Evolutionary conservation across 2,797 vertebrate genomes (phyloP), one percentile per base, ranked within the genome.

Genomic region (Tiaroga cobitis): DNA sequence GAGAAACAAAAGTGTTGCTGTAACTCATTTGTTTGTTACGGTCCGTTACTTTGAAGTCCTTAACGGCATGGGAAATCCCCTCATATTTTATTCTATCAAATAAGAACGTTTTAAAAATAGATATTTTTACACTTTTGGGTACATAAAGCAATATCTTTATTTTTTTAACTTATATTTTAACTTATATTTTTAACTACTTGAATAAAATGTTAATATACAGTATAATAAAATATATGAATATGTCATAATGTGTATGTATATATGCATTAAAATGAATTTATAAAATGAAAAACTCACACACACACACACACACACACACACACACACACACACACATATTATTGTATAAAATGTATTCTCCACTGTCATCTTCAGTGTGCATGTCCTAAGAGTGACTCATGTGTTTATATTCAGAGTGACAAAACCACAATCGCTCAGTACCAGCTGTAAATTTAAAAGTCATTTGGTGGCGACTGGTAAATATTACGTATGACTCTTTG

Each of bases 321-420:
- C 46, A 46, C 41, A 43, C 41, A 43, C 41, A 13, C 1, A 46
- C 1, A 13, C 41, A 43, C 41, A 41, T 3, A 3, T 0, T 16
- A 15, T 13, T 46, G 15, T 46, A 46, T 46, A 15, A 46, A 46
- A 29, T 29, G 13, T 65, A 49, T 18, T 32, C 26, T 65, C 29
- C 15, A 32, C 13, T 63, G 49, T 29, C 3, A 11, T 54, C 26
- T 54, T 9, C 54, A 10, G 75, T 39, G 34, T 87, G 41, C 87
- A 81, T 81, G 86, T 87, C 87, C 88, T 86, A 90, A 93, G 91
- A 92, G 90, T 91, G 54, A 77, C 88, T 86, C 80, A 68, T 94
- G 92, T 95, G 94, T 94, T 85, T 67, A 65, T 67, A 56, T 39
- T 54, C 69, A 86, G 59, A 74, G 87, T 92, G 92, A 94, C 85